These are phyloP conservation scores for Halcyon senegalensis DNA, from an alignment of 2,113 vertebrate species.

Conservation along the genomic window DNA sequence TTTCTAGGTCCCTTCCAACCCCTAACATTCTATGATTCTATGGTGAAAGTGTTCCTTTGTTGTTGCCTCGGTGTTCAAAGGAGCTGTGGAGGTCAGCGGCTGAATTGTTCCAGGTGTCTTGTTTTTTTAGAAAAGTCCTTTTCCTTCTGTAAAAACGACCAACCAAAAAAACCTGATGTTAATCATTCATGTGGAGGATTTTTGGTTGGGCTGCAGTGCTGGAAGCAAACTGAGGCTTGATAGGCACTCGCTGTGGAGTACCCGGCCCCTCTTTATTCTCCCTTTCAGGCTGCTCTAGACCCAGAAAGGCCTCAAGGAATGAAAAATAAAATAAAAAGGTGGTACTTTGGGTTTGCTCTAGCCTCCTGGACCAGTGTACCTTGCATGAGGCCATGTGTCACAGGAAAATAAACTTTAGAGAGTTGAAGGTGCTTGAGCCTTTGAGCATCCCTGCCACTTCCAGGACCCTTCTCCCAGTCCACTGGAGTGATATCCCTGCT, in stretches of 20 bases:
- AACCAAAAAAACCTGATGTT: background rate
- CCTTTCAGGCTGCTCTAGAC: background rate
- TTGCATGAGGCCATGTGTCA: fast-evolving
- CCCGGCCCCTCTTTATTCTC: background rate
- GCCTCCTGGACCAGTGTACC: background rate
- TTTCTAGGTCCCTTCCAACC: no score
- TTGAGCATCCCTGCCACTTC: background rate
- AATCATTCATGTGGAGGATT: background rate
- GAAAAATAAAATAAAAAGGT: background rate
- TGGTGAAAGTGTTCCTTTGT: constrained; percentile 32
- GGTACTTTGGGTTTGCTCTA: background rate
- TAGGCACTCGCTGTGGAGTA: background rate
- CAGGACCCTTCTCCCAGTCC: background rate
- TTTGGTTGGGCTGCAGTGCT: fast-evolving
- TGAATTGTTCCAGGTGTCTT: constrained; percentile 45
- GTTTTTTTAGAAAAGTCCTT: constrained; percentile 1
- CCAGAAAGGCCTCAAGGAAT: background rate
- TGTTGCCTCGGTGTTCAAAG: background rate
- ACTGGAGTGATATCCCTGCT: fast-evolving
- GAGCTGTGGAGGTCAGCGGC: constrained; percentile 2
- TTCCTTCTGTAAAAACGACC: background rate
- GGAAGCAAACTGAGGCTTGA: background rate
- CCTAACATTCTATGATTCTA: no score
- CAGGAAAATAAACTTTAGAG: background rate
- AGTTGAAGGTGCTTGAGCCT: background rate